Percentiles rank a stretch among this genome's conserved stretches.
phyloP scores from a whole-genome alignment of 2,888 invertebrate species.

The Machimus atricapillus region DNA sequence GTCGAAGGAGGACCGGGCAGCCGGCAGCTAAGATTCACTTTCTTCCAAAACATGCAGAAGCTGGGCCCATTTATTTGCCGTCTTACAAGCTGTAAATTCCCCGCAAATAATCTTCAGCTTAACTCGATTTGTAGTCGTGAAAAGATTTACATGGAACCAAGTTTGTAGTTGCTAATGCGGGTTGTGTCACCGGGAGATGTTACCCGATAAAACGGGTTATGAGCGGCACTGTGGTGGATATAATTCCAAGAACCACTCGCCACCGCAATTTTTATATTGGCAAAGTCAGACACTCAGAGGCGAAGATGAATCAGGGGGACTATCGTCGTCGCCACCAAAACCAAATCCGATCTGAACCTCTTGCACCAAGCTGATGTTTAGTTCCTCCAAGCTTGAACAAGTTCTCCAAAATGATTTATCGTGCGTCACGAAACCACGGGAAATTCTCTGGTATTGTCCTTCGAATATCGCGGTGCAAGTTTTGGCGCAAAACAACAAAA shows the following conservation, averaged over 20 bases:
- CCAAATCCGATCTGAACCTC: background rate
- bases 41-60: slow-evolving; percentile 30
- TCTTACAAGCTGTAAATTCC: slow-evolving; percentile 41
- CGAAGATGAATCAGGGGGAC: background rate
- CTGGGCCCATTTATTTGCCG: slow-evolving; percentile 19
- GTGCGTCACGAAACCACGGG: background rate
- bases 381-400: background rate
- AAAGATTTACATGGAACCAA: slow-evolving; percentile 16
- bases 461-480: background rate
- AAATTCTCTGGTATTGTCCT: slow-evolving; percentile 3
- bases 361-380: background rate
- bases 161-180: slow-evolving; percentile 7
- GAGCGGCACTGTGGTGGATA: background rate
- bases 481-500: background rate
- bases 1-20: background rate
- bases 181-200: slow-evolving; percentile 13
- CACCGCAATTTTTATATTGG: background rate
- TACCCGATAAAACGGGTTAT: slow-evolving; percentile 5
- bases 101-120: slow-evolving; percentile 42
- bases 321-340: background rate
- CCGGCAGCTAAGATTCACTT: slow-evolving; percentile 28
- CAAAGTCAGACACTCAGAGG: background rate
- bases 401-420: background rate
- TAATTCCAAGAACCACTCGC: background rate
- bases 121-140: slow-evolving; percentile 33